A percentile compares a stretch with the other conserved stretches of the same genome.
Evolutionary conservation across 2,113 vertebrate genomes (phyloP).

Genomic region (Myrmophylax atrothorax): DNA sequence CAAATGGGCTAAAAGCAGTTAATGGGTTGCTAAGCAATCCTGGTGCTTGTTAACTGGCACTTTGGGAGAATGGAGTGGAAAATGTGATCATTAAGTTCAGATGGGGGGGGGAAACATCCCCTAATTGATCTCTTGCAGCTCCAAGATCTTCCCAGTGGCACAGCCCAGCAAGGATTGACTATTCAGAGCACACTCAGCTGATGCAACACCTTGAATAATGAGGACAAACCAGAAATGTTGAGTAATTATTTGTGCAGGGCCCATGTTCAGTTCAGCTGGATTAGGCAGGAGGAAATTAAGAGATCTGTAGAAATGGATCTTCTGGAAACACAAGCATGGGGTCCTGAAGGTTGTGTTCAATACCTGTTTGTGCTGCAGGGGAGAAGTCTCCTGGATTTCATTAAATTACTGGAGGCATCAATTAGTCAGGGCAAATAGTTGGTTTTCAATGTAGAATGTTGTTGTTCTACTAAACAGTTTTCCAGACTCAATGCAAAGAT

Average conservation of each 20-base stretch:
- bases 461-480: not conserved
- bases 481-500: not conserved
- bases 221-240: not conserved
- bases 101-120: not conserved
- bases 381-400: not conserved
- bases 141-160: not conserved
- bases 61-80: not conserved
- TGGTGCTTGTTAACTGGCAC: not conserved
- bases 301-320: not conserved
- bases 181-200: not conserved
- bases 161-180: not conserved
- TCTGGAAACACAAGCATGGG: not conserved
- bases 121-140: not conserved
- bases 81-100: not conserved
- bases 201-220: not conserved
- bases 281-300: not conserved
- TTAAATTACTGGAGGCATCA: not conserved
- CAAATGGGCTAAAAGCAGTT: not conserved
- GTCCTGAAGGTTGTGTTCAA: not conserved
- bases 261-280: not conserved
- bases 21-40: slow-evolving; percentile 17
- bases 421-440: not conserved
- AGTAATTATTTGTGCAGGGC: not conserved
- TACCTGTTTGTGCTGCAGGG: not conserved
- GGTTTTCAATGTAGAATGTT: not conserved